Evolutionary conservation across 2,888 invertebrate genomes (phyloP), one percentile per base, ranked within the genome.

Genomic region (Pristionchus japonicus): DNA sequence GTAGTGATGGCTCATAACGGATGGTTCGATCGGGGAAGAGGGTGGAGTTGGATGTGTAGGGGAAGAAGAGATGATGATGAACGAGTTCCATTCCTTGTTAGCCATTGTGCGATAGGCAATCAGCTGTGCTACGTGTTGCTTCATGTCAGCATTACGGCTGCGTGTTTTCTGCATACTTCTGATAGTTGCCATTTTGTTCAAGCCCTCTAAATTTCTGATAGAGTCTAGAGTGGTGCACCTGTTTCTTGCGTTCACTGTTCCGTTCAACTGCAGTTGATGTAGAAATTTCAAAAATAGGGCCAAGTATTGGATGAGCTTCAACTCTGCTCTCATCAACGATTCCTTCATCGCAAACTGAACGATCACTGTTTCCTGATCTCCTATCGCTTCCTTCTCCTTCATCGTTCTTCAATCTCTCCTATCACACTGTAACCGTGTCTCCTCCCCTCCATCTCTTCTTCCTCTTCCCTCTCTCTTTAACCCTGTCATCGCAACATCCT

Each of bases 11-110:
- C n/a, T 64, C 4, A 27, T 64, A 31, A 34, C n/a, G 57, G 3
- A 70, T 77, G 43, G 43, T 40, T 47, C 77, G 77, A 77, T 77
- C n/a, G 23, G 77, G n/a, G 37, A 43, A 6, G 77, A n/a, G 15
- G 77, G n/a, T 11, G 77, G 40, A 47, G 43, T 15, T n/a, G n/a
- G 15, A 27, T n/a, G 31, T 20, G 31, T n/a, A 27, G 64, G n/a
- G 15, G 9, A 40, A 23, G 23, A 31, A 11, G 23, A 11, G 40
- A 31, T 74, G 27, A 77, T n/a, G 9, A 74, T 40, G 27, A 77
- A 43, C 77, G 43, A 77, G 77, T 77, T 77, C 77, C 47, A n/a
- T n/a, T n/a, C n/a, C n/a, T n/a, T n/a, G n/a, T n/a, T 43, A 20
- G 2, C 13, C 67, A 67, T 67, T 47, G 77, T 27, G 20, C 70